Evolutionary conservation across 1,140 invertebrate genomes (phyloP).

Genomic region (Nylanderia fulva): DNA sequence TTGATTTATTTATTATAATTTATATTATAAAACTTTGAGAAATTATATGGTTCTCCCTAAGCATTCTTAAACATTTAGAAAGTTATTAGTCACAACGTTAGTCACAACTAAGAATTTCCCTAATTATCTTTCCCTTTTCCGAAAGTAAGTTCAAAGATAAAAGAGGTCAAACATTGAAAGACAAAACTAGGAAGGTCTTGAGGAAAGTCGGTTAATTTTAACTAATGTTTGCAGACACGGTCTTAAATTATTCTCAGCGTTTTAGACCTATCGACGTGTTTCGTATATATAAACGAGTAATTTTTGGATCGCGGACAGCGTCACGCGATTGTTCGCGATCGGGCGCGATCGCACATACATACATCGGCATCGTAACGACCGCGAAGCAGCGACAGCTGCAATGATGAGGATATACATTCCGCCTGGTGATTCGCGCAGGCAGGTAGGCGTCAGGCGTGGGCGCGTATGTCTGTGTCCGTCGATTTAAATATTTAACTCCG

Average conservation of each 20-base stretch:
- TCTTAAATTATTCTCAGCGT: background rate
- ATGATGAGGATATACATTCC: slow-evolving; percentile 58
- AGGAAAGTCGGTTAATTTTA: slow-evolving; percentile 18
- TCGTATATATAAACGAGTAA: slow-evolving; percentile 11
- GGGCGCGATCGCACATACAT: slow-evolving; percentile 22
- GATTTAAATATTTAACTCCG: slow-evolving; percentile 73
- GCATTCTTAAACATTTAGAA: background rate
- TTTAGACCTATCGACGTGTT: background rate
- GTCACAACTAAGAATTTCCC: background rate
- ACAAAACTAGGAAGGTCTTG: background rate
- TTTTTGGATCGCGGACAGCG: slow-evolving; percentile 55
- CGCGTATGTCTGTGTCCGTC: slow-evolving; percentile 36
- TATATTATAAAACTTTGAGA: background rate
- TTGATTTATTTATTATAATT: background rate
- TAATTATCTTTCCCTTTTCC: background rate
- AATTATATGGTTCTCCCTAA: background rate
- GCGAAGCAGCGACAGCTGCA: slow-evolving; percentile 37
- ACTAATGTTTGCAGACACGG: background rate
- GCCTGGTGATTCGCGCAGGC: background rate
- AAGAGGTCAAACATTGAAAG: background rate
- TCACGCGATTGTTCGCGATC: slow-evolving; percentile 66
- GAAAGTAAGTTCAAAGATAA: background rate
- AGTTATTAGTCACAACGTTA: background rate
- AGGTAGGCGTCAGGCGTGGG: slow-evolving; percentile 65
- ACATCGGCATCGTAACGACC: slow-evolving; percentile 10